Base-by-base conservation (phyloP, 2,113 vertebrate genomes). In the Lasiurus cinereus region DNA sequence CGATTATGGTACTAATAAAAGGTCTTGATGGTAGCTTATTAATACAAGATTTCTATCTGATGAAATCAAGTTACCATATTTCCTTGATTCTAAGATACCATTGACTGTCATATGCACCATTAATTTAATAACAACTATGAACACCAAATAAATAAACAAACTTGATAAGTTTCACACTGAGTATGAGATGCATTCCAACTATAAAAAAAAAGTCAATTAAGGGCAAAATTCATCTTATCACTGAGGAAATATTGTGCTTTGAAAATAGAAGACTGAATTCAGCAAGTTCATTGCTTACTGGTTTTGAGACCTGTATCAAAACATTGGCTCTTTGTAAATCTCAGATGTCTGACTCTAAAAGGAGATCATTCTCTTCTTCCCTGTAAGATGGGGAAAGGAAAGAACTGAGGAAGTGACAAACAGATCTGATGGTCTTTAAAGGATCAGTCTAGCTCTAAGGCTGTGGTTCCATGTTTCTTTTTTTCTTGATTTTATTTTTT, bases 41-140 rank as follows among this genome's bases (percentile, higher is more conserved):
- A 91, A 48, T 64, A 88, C 50, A 92, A 76, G 70, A 76, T 82
- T 93, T 78, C 24, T 86, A 39, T 64, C 22, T 66, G 69, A 36
- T 80, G 29, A 88, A 80, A 84, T 88, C 14, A 85, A 83, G 24
- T 70, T 92, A 67, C 48, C 1, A 22, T 36, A 83, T 74, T 82
- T 93, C 52, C n/a, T 88, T 73, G 24, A 76, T 88, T 82, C 33
- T 94, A 87, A 94, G 29, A 50, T 90, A 19, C 33, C 14, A 29
- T 12, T 80, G 46, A 83, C 11, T 77, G 1, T 39, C 36, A 83
- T 39, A 83, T 39, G 43, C 29, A 91, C 64, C 73, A 91, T 31
- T 87, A 90, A 70, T 46, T 90, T 72, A 96, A 93, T 70, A 84
- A 90, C 10, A 90, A 74, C 18, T 54, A 21, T 77, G 54, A 56